phyloP scores from a whole-genome alignment of 1,140 invertebrate species.

The Lordiphosa collinella region DNA sequence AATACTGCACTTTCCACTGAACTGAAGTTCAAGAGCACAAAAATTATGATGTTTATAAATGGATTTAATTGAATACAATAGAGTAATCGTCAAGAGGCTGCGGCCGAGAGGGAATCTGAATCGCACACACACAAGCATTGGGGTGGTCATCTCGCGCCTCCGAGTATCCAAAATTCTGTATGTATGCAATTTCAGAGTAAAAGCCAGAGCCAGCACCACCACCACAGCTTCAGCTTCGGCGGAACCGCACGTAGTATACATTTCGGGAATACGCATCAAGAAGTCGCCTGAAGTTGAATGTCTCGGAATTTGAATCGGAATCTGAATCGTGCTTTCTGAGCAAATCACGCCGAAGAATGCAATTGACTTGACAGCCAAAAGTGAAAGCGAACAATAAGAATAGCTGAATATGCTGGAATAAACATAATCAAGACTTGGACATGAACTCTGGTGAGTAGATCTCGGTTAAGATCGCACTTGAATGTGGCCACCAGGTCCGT shows the following conservation, averaged over 20 bases:
- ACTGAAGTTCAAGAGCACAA: slow-evolving; percentile 72
- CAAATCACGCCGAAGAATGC: slow-evolving; percentile 4
- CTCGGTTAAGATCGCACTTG: neutral
- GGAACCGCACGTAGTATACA: neutral
- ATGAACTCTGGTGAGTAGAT: slow-evolving; percentile 19
- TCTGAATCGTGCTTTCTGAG: slow-evolving; percentile 5
- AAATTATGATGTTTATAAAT: slow-evolving; percentile 71
- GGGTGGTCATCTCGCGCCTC: neutral
- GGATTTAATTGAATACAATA: slow-evolving; percentile 73
- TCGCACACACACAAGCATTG: slow-evolving; percentile 7
- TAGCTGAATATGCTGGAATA: slow-evolving; percentile 24
- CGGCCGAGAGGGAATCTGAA: slow-evolving; percentile 13
- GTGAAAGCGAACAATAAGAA: slow-evolving; percentile 10
- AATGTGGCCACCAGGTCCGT: neutral
- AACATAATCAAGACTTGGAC: slow-evolving; percentile 21
- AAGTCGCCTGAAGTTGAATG: slow-evolving; percentile 8
- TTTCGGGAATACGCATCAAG: slow-evolving; percentile 8
- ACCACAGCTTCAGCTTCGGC: neutral
- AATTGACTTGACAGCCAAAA: slow-evolving; percentile 6
- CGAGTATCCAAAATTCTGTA: slow-evolving; percentile 1
- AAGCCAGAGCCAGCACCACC: slow-evolving; percentile 10
- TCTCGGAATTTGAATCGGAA: slow-evolving; percentile 4
- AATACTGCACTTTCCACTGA: slow-evolving; percentile 52
- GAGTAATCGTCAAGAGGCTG: slow-evolving; percentile 42
- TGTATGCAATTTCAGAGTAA: slow-evolving; percentile 21